Evolutionary conservation across 2,888 invertebrate genomes (phyloP).

Genomic region (Apeira syringaria): DNA sequence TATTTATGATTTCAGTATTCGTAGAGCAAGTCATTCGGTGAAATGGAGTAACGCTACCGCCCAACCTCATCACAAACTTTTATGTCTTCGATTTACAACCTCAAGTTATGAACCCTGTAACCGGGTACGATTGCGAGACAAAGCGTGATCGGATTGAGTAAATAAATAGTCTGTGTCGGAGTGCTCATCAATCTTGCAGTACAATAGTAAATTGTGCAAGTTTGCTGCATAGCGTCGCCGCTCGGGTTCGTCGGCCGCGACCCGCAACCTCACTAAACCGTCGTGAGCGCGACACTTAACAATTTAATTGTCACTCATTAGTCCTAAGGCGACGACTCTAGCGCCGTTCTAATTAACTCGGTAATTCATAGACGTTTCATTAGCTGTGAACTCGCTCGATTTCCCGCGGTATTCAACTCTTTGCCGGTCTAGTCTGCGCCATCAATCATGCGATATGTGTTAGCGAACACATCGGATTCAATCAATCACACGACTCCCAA

Average conservation of each 20-base stretch:
- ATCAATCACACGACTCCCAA: conserved; percentile 67
- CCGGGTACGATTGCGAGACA: conserved; percentile 72
- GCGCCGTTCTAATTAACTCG: conserved; percentile 65
- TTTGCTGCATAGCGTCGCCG: conserved; percentile 47
- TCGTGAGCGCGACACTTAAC: conserved; percentile 71
- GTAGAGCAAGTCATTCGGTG: conserved; percentile 27
- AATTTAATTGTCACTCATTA: conserved; percentile 79
- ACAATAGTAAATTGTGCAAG: conserved; percentile 73
- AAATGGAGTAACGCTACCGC: conserved; percentile 4
- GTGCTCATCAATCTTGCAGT: conserved; percentile 75
- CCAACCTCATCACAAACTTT: conserved; percentile 51
- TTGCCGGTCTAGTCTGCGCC: conserved; percentile 40
- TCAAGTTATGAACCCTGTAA: conserved; percentile 64
- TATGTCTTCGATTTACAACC: conserved; percentile 62
- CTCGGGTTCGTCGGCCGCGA: conserved; percentile 69
- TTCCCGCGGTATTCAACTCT: conserved; percentile 37
- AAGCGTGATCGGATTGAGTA: conserved; percentile 78
- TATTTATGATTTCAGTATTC: conserved; percentile 30
- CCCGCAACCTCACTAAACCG: conserved; percentile 74
- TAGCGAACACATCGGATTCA: conserved; percentile 56
- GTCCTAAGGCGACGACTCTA: conserved; percentile 65
- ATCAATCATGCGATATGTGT: conserved; percentile 60
- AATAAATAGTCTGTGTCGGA: conserved; percentile 73
- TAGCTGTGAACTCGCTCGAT: conserved; percentile 43
- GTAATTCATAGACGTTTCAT: conserved; percentile 68